phyloP scores from a whole-genome alignment of 2,797 vertebrate genomes.

The Aeoliscus strigatus region DNA sequence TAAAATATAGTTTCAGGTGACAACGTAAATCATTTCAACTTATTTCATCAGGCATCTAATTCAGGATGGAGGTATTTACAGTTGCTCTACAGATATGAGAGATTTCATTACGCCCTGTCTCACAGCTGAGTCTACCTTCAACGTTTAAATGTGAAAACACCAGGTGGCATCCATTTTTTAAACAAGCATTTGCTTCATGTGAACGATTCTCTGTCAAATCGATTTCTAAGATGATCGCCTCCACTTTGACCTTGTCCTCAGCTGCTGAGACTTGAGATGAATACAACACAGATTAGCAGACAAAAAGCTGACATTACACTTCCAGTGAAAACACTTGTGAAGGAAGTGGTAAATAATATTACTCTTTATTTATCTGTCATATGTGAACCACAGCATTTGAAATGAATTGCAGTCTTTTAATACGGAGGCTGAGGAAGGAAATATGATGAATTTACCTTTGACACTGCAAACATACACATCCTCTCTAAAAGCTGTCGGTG shows the following conservation, averaged over 20 bases:
- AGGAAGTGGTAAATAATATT: constrained; percentile 19
- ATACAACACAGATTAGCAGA: constrained; percentile 43
- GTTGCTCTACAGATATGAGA: too few relatives aligned
- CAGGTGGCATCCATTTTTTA: constrained; percentile 58
- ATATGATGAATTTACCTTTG: too few relatives aligned
- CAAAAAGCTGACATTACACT: constrained; percentile 40
- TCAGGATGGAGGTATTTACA: too few relatives aligned
- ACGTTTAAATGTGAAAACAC: constrained; percentile 48
- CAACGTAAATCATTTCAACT: too few relatives aligned
- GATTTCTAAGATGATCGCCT: constrained; percentile 62
- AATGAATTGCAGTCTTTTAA: too few relatives aligned
- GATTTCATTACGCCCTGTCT: constrained; percentile 11
- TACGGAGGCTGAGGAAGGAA: too few relatives aligned
- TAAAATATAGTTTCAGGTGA: too few relatives aligned
- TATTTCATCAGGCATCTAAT: too few relatives aligned
- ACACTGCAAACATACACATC: too few relatives aligned
- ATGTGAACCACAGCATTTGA: constrained; percentile 21
- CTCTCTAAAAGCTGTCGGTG: too few relatives aligned
- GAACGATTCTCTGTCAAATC: constrained; percentile 63
- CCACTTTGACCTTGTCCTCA: constrained; percentile 55
- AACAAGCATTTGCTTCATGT: constrained; percentile 43
- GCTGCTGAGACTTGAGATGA: constrained; percentile 44
- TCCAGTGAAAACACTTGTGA: constrained; percentile 19
- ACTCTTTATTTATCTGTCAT: constrained; percentile 32
- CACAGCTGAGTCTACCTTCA: constrained; percentile 38